Percentiles rank a stretch among this genome's conserved stretches.
Conservation (phyloP, 2,797 vertebrate species). For the Hephaestus fuliginosus region DNA sequence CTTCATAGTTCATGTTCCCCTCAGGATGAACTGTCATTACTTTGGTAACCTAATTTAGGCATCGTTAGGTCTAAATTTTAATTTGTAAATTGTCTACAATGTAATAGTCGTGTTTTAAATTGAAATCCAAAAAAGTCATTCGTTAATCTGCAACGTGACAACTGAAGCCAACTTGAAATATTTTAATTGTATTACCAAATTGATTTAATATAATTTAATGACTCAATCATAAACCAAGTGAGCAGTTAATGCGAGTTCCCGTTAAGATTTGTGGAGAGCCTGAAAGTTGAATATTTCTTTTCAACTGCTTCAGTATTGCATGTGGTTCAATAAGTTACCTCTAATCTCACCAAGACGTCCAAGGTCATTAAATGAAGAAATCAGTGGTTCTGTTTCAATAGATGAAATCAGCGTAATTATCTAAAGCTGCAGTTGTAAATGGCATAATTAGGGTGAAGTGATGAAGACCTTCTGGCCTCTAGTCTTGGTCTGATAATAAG, state of each 20-base stretch:
- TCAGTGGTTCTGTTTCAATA: slow-evolving; percentile 35
- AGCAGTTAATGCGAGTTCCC: background rate
- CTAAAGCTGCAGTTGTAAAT: slow-evolving; percentile 59
- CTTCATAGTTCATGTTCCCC: too few species aligned
- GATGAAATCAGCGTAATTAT: slow-evolving; percentile 59
- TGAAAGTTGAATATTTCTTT: slow-evolving; percentile 12
- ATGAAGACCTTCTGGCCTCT: slow-evolving; percentile 62
- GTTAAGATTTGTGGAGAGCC: background rate
- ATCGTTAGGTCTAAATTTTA: background rate
- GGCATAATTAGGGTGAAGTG: slow-evolving; percentile 61
- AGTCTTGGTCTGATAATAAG: slow-evolving; percentile 44
- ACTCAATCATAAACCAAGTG: background rate
- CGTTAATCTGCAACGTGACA: background rate
- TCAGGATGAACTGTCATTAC: background rate
- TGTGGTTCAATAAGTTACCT: slow-evolving; percentile 1
- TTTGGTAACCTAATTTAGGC: background rate
- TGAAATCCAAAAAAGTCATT: background rate
- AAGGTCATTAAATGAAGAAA: slow-evolving; percentile 57
- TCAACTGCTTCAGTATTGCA: background rate
- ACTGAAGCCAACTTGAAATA: background rate
- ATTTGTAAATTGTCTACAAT: background rate
- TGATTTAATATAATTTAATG: background rate
- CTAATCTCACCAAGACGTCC: slow-evolving; percentile 29
- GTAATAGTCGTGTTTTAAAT: background rate
- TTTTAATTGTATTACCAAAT: background rate